Base-by-base conservation (phyloP, 2,113 vertebrate genomes). In the Vulpes vulpes region DNA sequence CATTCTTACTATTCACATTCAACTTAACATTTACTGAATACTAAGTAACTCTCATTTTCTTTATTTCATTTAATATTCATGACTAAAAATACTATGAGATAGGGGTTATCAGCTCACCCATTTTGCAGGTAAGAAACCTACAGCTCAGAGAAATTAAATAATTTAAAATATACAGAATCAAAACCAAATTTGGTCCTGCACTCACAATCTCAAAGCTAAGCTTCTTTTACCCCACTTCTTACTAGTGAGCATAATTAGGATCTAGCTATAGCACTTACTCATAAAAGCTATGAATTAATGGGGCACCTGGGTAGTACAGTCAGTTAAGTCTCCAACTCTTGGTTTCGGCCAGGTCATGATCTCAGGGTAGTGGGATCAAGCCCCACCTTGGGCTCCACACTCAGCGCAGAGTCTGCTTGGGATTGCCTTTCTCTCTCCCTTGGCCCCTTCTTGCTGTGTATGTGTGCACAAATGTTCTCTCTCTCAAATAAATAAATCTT, bases 11-110 rank as follows among this genome's bases (percentile, higher is more conserved):
- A 96, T 82, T 95, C 74, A 62, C 27, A 96, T 81, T 86, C 59
- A 96, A 60, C 27, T 93, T 85, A 93, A 67, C 32, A 89, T 65
- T 97, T 76, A 92, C 3, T 67, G 20, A 91, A 55, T 65, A 43
- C 27, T 78, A 71, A 27, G 19, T 71, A 74, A 74, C 20, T 51
- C n/a, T 67, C 25, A 32, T 10, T 10, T 57, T 79, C 51, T 88
- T 96, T 73, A 95, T 64, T 90, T 87, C 92, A 93, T 73, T 90
- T 85, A 89, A 65, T 71, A 92, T 25, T 88, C 30, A 82, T 7
- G 49, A 92, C 19, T 55, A 85, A 87, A 93, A 49, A 76, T 10
- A 3, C 81, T 25, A 23, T n/a, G 32, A 90, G 32, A 55, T 20
- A 67, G 3, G 86, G 43, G 11, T 38, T 96, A 53, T 43, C 79